Base-by-base conservation (phyloP, 2,113 vertebrate species). In the Dipodomys ordii region DNA sequence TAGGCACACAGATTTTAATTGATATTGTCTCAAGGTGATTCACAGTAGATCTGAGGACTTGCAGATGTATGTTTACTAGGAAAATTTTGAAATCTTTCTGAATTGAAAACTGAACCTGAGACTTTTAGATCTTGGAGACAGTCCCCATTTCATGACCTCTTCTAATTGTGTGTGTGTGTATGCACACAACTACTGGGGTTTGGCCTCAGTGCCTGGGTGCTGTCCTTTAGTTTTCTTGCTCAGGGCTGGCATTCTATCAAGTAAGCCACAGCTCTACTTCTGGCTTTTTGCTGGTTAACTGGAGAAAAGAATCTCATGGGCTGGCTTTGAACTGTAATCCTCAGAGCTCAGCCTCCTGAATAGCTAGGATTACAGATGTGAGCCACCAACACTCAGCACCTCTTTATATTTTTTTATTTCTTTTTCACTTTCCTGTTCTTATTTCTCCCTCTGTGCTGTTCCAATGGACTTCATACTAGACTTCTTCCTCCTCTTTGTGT, bases 1-100 rank as follows among this genome's bases (percentile, higher is more conserved):
- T 30, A 87, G 72, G 68, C 39, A 69, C 46, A 77, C 30, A 16
- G 79, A 79, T 80, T 91, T 95, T 94, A 71, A 86, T 91, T 62
- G 72, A 23, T 32, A 35, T n/a, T 30, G 27, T 80, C 65, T 65
- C 64, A 88, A 92, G 85, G 78, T 1, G 13, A 93, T n/a, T 89
- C 87, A 91, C 28, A 44, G 60, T 81, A 60, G 76, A 90, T 67
- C 84, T 78, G 82, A 79, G 87, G 60, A 93, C 83, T 23, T 77
- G 69, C 25, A 88, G 80, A 23, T 53, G 68, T 3, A 35, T 72
- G 57, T 69, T 77, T 79, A 83, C 25, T 87, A 91, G 74, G 79
- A 87, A 92, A 81, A 72, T 78, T 69, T 30, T 39, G 46, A 65
- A 83, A 74, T 39, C 86, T 78, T 81, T 73, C 79, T 76, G 44